phyloP scores from a whole-genome alignment of 1,140 invertebrate species.

The Papilio xuthus region DNA sequence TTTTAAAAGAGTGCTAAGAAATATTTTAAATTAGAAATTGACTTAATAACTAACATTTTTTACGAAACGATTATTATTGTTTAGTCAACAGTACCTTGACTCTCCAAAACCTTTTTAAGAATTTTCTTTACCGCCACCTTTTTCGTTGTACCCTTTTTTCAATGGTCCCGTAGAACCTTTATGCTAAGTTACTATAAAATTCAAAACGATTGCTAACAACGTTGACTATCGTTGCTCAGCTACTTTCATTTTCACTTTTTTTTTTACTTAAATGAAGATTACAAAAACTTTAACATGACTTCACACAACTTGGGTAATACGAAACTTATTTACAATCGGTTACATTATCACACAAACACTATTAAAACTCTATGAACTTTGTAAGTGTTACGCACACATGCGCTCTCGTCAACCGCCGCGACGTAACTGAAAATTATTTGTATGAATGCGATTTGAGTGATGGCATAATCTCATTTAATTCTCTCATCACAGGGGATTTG shows the following conservation, averaged over 20 bases:
- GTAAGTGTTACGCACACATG: background rate
- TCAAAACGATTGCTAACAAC: background rate
- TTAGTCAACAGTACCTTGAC: too few species aligned
- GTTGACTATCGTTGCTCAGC: background rate
- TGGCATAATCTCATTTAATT: conserved; percentile 19
- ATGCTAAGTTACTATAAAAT: background rate
- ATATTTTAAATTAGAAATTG: too few species aligned
- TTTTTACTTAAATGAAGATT: background rate
- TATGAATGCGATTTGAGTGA: conserved; percentile 6
- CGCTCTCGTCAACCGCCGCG: background rate
- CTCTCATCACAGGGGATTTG: conserved; percentile 9
- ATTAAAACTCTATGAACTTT: background rate
- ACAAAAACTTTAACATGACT: background rate
- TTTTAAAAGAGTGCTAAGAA: too few species aligned
- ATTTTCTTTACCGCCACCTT: too few species aligned
- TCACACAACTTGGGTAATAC: background rate
- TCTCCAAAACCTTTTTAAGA: too few species aligned
- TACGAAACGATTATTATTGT: too few species aligned
- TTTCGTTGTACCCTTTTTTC: background rate
- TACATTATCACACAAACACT: background rate
- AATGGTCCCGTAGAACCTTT: background rate
- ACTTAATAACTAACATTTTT: too few species aligned
- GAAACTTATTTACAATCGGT: background rate
- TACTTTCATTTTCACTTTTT: background rate
- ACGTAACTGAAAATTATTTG: background rate